Base-by-base conservation (phyloP, 2,113 vertebrate genomes). In the Cephalopholis sonnerati region DNA sequence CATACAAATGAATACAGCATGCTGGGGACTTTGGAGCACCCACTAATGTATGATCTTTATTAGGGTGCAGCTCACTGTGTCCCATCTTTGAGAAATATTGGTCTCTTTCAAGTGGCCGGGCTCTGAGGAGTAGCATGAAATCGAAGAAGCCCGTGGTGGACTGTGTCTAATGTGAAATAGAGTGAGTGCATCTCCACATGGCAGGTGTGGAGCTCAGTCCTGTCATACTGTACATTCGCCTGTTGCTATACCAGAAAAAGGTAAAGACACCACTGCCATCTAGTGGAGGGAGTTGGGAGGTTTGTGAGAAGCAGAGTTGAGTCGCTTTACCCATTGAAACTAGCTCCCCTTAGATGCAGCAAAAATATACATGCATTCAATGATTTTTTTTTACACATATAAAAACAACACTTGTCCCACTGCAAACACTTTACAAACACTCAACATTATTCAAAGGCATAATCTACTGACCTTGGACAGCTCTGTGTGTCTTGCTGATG, bases 1-100 rank as follows among this genome's bases (percentile, higher is more conserved):
- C 82, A 81, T 89, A 82, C 89, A 87, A 85, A 93, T 91, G 81
- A 93, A 85, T 93, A 36, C 87, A 90, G 82, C 82, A 87, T 91
- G 87, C 64, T 54, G 44, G 69, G 82, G 72, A 83, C 72, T 72
- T 32, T 78, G 81, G 62, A 78, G 66, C 78, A 63, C 29, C 81
- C 48, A 57, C 83, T 64, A 68, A 81, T 81, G 84, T 81, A 83
- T 78, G 73, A 87, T 88, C 57, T 87, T 81, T 81, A 84, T 85
- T 80, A 63, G 44, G 61, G 20, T 48, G 54, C 55, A 76, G 67
- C 62, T 86, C 62, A 81, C 76, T 73, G 64, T 54, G 80, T 73
- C 75, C 66, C 72, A 24, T 86, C 71, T 79, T 59, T 84, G 29
- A 77, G 84, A 77, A 78, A 83, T 85, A 62, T 50, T 58, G 78